Percentiles rank a stretch among this genome's conserved stretches.
Conservation (phyloP, 2,113 vertebrate genomes). For the Triplophysa dalaica region DNA sequence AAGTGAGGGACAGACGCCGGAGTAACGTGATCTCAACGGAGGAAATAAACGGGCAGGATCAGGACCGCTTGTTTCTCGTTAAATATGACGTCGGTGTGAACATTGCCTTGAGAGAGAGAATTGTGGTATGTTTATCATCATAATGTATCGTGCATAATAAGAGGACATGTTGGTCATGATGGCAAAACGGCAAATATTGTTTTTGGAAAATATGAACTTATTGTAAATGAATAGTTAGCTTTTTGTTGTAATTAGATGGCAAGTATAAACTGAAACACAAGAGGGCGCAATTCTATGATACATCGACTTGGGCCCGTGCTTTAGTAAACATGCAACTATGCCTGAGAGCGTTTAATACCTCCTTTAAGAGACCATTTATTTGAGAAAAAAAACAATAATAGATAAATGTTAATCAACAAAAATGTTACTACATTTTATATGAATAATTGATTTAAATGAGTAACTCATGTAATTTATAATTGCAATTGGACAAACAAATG, state of each 20-base stretch:
- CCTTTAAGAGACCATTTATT: background rate
- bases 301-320: no score
- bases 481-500: no score
- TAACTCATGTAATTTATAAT: no score
- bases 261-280: background rate
- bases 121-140: no score
- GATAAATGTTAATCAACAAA: background rate
- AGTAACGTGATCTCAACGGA: slow-evolving; percentile 65
- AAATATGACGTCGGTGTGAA: background rate
- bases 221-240: background rate
- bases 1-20: slow-evolving; percentile 57
- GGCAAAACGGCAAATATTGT: background rate
- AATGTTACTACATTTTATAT: no score
- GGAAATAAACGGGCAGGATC: slow-evolving; percentile 22
- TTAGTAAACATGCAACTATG: background rate
- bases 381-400: background rate
- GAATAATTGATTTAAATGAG: no score
- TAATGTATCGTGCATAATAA: background rate
- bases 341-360: background rate
- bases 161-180: no score
- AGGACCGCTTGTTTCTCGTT: background rate
- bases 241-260: background rate
- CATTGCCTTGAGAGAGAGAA: no score
- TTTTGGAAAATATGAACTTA: background rate
- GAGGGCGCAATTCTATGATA: slow-evolving; percentile 1